phyloP scores from a whole-genome alignment of 1,140 invertebrate genomes.

The Phymorhynchus buccinoides region DNA sequence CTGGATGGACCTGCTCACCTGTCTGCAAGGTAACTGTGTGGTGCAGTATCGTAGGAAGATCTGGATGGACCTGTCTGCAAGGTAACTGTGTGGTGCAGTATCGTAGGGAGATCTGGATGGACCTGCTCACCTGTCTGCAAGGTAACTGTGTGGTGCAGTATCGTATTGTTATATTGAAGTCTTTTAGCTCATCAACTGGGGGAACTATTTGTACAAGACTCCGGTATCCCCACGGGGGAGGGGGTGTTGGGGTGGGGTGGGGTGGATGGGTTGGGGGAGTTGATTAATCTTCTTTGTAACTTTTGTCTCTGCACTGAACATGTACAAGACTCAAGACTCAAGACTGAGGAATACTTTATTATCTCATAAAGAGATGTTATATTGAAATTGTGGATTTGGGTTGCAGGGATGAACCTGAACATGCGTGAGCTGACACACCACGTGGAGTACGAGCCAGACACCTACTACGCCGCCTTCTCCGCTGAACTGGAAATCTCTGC shows the following conservation, averaged over 20 bases:
- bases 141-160: slow-evolving; percentile 75
- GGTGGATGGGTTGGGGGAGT: too few species aligned
- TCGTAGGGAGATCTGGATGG: slow-evolving; percentile 91
- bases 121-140: slow-evolving; percentile 94
- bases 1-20: slow-evolving; percentile 94
- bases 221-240: too few species aligned
- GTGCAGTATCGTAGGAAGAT: slow-evolving; percentile 75
- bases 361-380: too few species aligned
- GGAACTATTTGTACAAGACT: too few species aligned
- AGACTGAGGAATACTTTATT: too few species aligned
- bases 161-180: too few species aligned
- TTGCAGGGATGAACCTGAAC: slow-evolving; percentile 94
- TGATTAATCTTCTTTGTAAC: too few species aligned
- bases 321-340: too few species aligned
- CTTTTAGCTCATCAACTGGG: too few species aligned
- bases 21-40: slow-evolving; percentile 88
- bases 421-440: slow-evolving; percentile 89
- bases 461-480: slow-evolving; percentile 96
- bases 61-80: slow-evolving; percentile 97
- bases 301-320: too few species aligned
- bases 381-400: too few species aligned
- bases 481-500: slow-evolving; percentile 96
- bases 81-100: slow-evolving; percentile 75
- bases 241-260: too few species aligned
- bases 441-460: slow-evolving; percentile 97